Percentiles rank a stretch among this genome's conserved stretches.
Evolutionary conservation across 2,888 invertebrate species (phyloP).

Genomic region (Apamea crenata): DNA sequence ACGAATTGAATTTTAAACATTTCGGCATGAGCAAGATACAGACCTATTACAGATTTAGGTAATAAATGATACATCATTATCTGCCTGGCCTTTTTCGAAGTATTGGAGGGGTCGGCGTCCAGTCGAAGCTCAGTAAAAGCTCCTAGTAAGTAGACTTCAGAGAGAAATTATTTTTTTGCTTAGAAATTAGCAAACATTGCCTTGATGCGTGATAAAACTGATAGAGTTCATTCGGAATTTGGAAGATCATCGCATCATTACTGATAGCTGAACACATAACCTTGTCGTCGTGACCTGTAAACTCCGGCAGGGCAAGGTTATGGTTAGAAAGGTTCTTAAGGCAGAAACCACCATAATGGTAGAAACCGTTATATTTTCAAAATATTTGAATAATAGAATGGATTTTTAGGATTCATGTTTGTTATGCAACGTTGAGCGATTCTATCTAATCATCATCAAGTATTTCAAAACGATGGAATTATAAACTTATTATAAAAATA

Average conservation of each 20-base stretch:
- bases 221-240: neutral
- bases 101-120: neutral
- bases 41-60: neutral
- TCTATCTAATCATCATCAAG: neutral
- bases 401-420: neutral
- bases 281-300: neutral
- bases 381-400: neutral
- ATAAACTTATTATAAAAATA: neutral
- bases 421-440: neutral
- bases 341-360: too few species aligned
- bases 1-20: conserved; percentile 13
- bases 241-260: neutral
- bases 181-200: neutral
- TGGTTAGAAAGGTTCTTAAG: neutral
- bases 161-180: conserved; percentile 9
- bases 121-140: neutral
- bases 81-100: neutral
- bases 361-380: neutral
- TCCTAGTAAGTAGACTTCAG: neutral
- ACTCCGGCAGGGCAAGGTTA: neutral
- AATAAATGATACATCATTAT: neutral
- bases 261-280: too few species aligned
- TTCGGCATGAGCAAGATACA: neutral
- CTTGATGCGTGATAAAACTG: neutral
- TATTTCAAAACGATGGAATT: conserved; percentile 2